phyloP scores from a whole-genome alignment of 2,888 invertebrate species.

The Folsomia candida region DNA sequence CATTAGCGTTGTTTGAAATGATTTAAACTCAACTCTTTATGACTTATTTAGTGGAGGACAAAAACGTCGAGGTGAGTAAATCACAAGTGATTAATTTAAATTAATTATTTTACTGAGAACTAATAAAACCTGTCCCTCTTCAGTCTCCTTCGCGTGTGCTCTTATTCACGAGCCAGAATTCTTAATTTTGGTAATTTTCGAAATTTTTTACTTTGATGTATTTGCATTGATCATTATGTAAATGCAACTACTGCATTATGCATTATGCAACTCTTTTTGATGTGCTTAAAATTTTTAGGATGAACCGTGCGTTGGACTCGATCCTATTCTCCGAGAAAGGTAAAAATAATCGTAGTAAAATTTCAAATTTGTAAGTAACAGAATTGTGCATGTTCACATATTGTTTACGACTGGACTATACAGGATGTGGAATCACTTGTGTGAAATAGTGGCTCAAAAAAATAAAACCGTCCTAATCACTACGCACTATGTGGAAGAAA shows the following conservation, averaged over 20 bases:
- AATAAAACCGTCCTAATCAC: slow-evolving; percentile 93
- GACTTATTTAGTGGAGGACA: slow-evolving; percentile 54
- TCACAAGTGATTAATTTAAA: background rate
- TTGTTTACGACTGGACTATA: background rate
- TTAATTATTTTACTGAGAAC: background rate
- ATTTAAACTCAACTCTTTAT: background rate
- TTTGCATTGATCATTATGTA: too few relatives aligned
- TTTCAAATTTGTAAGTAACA: too few relatives aligned
- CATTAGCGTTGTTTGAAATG: background rate
- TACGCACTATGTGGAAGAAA: slow-evolving; percentile 94
- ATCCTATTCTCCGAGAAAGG: background rate
- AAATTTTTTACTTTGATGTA: too few relatives aligned
- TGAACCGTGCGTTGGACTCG: background rate
- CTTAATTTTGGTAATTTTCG: slow-evolving; percentile 66
- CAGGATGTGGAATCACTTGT: slow-evolving; percentile 88
- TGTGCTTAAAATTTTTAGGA: background rate
- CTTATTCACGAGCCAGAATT: slow-evolving; percentile 73
- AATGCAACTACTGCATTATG: too few relatives aligned
- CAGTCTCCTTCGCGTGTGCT: slow-evolving; percentile 55
- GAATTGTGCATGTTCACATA: too few relatives aligned
- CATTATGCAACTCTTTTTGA: too few relatives aligned
- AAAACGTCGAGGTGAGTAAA: slow-evolving; percentile 52
- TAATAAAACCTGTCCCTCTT: background rate
- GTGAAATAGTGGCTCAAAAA: slow-evolving; percentile 82
- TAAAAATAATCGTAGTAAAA: too few relatives aligned